Base-by-base conservation (phyloP, 2,888 invertebrate genomes). In the Camptogramma bilineatum region DNA sequence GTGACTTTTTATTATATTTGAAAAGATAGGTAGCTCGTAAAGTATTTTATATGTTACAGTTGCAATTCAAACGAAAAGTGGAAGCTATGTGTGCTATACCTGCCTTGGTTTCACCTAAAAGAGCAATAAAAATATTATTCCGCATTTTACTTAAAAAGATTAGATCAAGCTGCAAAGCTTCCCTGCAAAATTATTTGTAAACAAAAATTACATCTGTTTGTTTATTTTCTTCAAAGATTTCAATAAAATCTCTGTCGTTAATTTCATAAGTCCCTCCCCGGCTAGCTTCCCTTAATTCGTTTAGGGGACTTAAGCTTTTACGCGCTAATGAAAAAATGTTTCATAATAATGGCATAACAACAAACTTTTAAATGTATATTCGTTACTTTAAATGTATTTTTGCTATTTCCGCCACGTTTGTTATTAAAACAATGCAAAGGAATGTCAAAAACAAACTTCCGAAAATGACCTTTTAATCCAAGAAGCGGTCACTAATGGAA, bases 1-100 rank as follows among this genome's bases (percentile, higher is more conserved):
- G 85, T 79, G 79, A 76, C 78, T 77, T 81, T 87, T 86, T 87
- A 85, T 81, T 85, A 83, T 87, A 85, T 84, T 88, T 85, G 85
- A 83, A 89, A 89, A 87, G 70, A 74, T 79, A 77, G 50, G 52
- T 53, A 39, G 39, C 28, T 62, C 62, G 62, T 66, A 62, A 58
- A 62, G 28, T 58, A 47, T 72, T 72, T 75, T 61, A 61, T 53
- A 10, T 51, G 54, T 42, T 34, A 62, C 56, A 46, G 55, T 58
- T 54, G 21, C 56, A 53, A 61, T 39, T 42, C 42, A 21, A 48
- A 57, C 28, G 39, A 48, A 39, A 8, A 10, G 42, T 57, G 17
- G 19, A 31, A 31, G 8, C 24, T 52, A 42, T 46, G 0, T 60
- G 42, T 58, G 44, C 8, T 44, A 44, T 16, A 10, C 10, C 34